Conservation (phyloP, 2,888 invertebrate species). For the Lydus trimaculatus region DNA sequence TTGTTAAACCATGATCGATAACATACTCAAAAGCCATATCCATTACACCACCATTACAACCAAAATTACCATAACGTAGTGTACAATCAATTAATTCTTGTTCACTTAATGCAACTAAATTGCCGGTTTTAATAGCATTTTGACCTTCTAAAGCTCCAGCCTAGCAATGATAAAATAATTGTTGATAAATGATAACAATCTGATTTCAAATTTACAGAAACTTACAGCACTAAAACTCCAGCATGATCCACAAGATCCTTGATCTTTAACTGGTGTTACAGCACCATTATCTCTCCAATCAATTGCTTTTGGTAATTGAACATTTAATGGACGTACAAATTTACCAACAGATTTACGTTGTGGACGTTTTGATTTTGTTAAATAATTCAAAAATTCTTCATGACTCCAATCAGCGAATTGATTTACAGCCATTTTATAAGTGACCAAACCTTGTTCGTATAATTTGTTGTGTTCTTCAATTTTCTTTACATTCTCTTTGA, state of each 20-base stretch:
- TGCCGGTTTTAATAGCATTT: conserved; percentile 76
- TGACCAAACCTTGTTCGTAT: conserved; percentile 29
- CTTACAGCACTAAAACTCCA: conserved; percentile 85
- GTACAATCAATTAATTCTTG: conserved; percentile 87
- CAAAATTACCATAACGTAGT: conserved; percentile 70
- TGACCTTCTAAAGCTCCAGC: conserved; percentile 86
- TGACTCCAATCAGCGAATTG: conserved; percentile 47
- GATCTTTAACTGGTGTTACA: conserved; percentile 84
- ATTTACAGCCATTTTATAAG: conserved; percentile 34
- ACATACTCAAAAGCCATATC: conserved; percentile 82
- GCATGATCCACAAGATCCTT: conserved; percentile 84
- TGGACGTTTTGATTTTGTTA: background rate
- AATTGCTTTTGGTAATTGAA: conserved; percentile 49
- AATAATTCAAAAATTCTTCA: background rate
- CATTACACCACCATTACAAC: conserved; percentile 81
- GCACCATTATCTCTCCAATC: conserved; percentile 84
- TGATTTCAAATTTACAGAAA: conserved; percentile 33
- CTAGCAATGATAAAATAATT: conserved; percentile 55
- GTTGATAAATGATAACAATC: background rate
- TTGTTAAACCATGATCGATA: conserved; percentile 80
- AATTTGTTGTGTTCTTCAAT: conserved; percentile 35
- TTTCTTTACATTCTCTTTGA: conserved; percentile 29
- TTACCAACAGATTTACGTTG: background rate
- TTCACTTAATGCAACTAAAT: conserved; percentile 80
- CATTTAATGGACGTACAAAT: background rate